Base-by-base conservation (phyloP, 2,888 invertebrate genomes). In the Parochlus steinenii region DNA sequence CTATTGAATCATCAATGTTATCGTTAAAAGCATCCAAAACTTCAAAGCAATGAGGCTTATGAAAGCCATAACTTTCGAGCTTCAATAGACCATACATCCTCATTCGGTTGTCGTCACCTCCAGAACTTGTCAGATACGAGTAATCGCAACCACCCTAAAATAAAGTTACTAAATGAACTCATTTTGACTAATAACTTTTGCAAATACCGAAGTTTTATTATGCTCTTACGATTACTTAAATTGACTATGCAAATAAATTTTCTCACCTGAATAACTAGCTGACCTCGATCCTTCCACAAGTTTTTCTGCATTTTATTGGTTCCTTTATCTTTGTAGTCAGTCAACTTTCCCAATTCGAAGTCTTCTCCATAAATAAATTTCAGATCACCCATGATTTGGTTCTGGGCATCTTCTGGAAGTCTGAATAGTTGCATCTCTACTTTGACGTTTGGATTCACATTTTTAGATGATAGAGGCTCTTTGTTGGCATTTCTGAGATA, bases 201-300 rank as follows among this genome's bases (percentile, higher is more conserved):
- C n/a, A n/a, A n/a, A n/a, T n/a, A n/a, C n/a, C n/a, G n/a, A n/a
- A n/a, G n/a, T n/a, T n/a, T n/a, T n/a, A n/a, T n/a, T n/a, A 8
- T 27, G 15, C 12, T 6, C 16, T 12, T 4, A 4, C 16, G 12
- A 27, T 15, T 15, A 11, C 30, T 10, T 16, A 16, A 8, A 18
- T 17, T 16, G 7, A 11, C 6, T 5, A 12, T 5, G 7, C 12
- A 31, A 31, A 22, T 15, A 22, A 15, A 19, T 46, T 67, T 67
- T 26, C 71, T 71, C 29, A 74, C 74, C 57, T 75, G 74, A 2
- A 83, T 74, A 7, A 81, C 65, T 7, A 83, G 64, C 46, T 74
- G 74, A 5, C 81, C 80, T 43, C 74, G 63, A 46, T 80, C 76
- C 57, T 78, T 66, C 81, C 82, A 81, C 53, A 73, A 82, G 15